These are phyloP conservation scores for Eunapius fragilis DNA, from an alignment of 37 sponge, comb jelly and placozoan species.

Conservation along the genomic window DNA sequence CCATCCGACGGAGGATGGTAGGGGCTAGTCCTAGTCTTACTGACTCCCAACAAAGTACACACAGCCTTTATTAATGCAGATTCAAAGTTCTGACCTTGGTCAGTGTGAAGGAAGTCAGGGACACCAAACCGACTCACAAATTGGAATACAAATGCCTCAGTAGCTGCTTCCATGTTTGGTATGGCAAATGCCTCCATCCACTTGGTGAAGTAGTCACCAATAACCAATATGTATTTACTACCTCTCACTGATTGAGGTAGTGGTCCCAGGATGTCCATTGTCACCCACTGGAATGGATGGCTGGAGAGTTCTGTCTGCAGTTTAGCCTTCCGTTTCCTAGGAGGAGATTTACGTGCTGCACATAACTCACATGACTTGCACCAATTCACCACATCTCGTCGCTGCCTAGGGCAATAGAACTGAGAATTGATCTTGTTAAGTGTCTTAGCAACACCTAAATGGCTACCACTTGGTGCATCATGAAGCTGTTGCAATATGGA, in stretches of 20 bases:
- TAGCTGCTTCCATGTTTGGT: neutral
- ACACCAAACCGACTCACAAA: neutral
- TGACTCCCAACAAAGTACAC: neutral
- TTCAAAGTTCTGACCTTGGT: neutral
- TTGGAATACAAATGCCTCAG: neutral
- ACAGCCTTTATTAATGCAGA: neutral
- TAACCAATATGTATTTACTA: neutral
- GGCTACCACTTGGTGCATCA: too few relatives aligned
- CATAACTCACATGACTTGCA: neutral
- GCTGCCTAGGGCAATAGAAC: conserved; percentile 1
- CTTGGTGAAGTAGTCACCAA: too few relatives aligned
- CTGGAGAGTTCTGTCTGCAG: neutral
- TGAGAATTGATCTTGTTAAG: neutral
- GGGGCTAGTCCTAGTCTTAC: neutral
- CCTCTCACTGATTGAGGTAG: neutral
- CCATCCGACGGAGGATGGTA: too few relatives aligned
- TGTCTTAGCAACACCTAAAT: conserved; percentile 1
- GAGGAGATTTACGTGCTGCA: neutral
- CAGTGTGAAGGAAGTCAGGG: neutral
- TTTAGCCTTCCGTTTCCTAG: neutral
- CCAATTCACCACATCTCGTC: neutral
- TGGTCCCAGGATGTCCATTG: neutral
- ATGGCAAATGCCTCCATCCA: neutral
- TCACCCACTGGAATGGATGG: conserved; percentile 5
- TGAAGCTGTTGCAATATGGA: neutral